These are phyloP conservation scores for Cartodere bifasciata DNA, from an alignment of 2,888 invertebrate species.

Conservation along the genomic window DNA sequence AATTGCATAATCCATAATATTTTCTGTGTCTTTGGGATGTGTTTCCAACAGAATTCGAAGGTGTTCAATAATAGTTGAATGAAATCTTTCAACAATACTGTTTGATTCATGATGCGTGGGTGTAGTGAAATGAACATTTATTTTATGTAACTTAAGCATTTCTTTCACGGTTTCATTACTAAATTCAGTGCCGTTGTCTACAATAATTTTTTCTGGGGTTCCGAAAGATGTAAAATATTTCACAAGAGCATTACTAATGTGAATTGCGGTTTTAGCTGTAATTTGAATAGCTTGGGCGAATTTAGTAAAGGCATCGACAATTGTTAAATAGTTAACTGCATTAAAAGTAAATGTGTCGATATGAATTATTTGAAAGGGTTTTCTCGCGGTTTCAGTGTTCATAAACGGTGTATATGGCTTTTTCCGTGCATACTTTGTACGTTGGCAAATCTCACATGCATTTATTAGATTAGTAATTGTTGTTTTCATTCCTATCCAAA, in stretches of 20 bases:
- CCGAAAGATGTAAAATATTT: conserved; percentile 1
- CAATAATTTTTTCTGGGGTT: too few relatives aligned
- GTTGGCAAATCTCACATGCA: background rate
- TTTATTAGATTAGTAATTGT: background rate
- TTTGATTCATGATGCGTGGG: conserved; percentile 5
- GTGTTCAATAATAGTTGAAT: background rate
- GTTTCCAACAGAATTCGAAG: background rate
- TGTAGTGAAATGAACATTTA: conserved; percentile 5
- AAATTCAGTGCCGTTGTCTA: too few relatives aligned
- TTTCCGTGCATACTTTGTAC: background rate
- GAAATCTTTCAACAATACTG: conserved; percentile 3
- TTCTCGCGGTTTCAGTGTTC: background rate
- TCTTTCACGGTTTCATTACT: conserved; percentile 2
- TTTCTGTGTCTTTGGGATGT: background rate
- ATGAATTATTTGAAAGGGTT: conserved; percentile 1
- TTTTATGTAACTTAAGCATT: conserved; percentile 1
- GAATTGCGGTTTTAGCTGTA: background rate
- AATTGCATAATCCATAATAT: conserved; percentile 2
- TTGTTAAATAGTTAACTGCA: too few relatives aligned
- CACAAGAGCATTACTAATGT: background rate
- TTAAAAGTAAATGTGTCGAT: conserved; percentile 1
- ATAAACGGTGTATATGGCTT: background rate
- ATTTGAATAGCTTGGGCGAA: conserved; percentile 1
- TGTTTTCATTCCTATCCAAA: conserved; percentile 2
- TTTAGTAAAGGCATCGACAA: too few relatives aligned